Evolutionary conservation across 2,888 invertebrate genomes (phyloP), one percentile per base, ranked within the genome.

Genomic region (Napeogenes sylphis): DNA sequence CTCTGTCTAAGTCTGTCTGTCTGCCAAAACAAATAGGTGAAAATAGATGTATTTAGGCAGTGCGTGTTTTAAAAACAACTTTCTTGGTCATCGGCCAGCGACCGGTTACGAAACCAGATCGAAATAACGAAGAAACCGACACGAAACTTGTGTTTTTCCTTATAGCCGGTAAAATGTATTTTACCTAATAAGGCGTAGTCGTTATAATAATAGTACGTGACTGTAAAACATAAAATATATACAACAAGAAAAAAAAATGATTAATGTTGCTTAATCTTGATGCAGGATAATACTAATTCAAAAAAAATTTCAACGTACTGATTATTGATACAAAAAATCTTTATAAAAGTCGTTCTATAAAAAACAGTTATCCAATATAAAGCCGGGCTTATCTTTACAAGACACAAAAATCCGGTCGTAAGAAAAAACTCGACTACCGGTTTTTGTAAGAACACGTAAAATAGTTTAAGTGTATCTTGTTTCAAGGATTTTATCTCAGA

Each of bases 1-100:
- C 10, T 10, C 10, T 42, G 42, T 42, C 2, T 6, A 3, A 8
- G 42, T 42, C 42, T 42, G 42, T 42, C 3, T 10, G 42, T 42
- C 10, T 42, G 42, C 42, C 42, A 42, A 42, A 42, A 42, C 42
- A 42, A 42, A 42, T 42, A 42, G 42, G 8, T 42, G 42, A 42
- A 12, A 42, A 42, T 42, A 42, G 42, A 42, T 42, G 12, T 3
- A 42, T 42, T 8, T 42, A 42, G 8, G 10, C 12, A 42, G 42
- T 42, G 42, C 42, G 42, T 42, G 42, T 42, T 42, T 42, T 35
- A 56, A 62, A 60, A 60, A 56, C 55, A 56, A 47, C 35, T 21
- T 51, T 13, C 51, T 42, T 67, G 67, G 67, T 59, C 42, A 33
- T 10, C 42, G 42, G 65, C 67, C 67, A 67, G 65, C 45, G 67